A percentile compares a stretch with the other conserved stretches of the same genome.
Evolutionary conservation across 30 jellyfish, hydroid and myxozoan species (phyloP).

Genomic region (Nemopilema nomurai): DNA sequence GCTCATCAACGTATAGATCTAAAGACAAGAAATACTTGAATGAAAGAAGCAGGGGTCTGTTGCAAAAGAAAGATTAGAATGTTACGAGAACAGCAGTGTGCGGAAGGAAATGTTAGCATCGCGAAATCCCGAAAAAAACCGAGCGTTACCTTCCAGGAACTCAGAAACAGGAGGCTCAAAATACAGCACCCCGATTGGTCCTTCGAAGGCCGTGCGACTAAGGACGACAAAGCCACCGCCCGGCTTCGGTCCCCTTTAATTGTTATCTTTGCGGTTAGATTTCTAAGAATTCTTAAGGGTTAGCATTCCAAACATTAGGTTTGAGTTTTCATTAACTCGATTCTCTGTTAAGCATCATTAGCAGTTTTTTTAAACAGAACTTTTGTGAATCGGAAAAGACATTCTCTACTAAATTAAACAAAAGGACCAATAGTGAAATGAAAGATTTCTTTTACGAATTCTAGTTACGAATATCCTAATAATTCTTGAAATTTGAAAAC

Average conservation of each 20-base stretch:
- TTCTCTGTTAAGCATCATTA: too few relatives aligned
- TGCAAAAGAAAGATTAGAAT: background rate
- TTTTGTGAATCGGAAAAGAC: too few relatives aligned
- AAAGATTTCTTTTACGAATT: too few relatives aligned
- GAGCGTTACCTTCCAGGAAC: background rate
- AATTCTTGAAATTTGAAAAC: too few relatives aligned
- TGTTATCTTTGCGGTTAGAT: too few relatives aligned
- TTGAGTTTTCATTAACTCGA: too few relatives aligned
- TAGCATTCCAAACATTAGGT: too few relatives aligned
- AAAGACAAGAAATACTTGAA: background rate
- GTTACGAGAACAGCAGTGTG: background rate
- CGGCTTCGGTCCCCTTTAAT: conserved; percentile 42
- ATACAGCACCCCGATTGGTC: background rate
- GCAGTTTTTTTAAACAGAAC: too few relatives aligned
- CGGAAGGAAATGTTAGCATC: background rate
- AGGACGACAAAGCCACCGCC: conserved; percentile 37
- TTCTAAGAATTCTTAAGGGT: too few relatives aligned
- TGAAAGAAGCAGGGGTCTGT: background rate
- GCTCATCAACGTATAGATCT: background rate
- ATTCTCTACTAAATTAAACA: too few relatives aligned
- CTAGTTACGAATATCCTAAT: too few relatives aligned
- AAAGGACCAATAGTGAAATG: too few relatives aligned
- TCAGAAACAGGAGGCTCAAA: background rate
- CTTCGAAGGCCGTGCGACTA: background rate
- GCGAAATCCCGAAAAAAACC: background rate